Base-by-base conservation (phyloP, 2,113 vertebrate species). In the Nymphicus hollandicus region DNA sequence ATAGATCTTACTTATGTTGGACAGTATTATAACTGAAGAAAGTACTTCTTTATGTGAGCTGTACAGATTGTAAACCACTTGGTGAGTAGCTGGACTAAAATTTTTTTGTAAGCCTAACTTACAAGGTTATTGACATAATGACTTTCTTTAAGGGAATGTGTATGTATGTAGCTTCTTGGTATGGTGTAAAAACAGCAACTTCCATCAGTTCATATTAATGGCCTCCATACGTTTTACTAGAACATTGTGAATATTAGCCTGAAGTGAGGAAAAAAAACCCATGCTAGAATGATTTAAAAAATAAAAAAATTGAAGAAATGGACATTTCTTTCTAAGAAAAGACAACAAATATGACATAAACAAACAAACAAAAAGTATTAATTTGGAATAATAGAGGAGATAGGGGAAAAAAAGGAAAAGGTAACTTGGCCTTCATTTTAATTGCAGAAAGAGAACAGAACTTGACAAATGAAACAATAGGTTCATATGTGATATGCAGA, bases 311-410 rank as follows among this genome's bases (percentile, higher is more conserved):
- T 72, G 7, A 47, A 71, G 9, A 82, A 56, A 18, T 24, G 3
- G 29, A 83, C 77, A 23, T n/a, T 86, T 52, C 2, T 35, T 82
- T 63, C 18, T 37, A 64, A 44, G 29, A 31, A 9, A 46, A 70
- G 49, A 47, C 4, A 63, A 73, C 28, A 37, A 46, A 47, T 3
- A 12, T 29, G 3, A 49, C 16, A 63, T n/a, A 61, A 85, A 35
- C 1, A 76, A 73, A 4, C 3, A 50, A 76, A 47, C 1, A 65
- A 47, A 37, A 55, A 2, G n/a, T 2, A 33, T 56, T 2, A n/a
- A 58, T 52, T 66, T 60, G 7, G 2, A 73, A 66, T 60, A 70
- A 49, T 5, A 79, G 1, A 52, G 10, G 50, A 76, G 18, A 83
- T 55, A 7, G 17, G 66, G 28, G 79, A 4, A 44, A 88, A 89